phyloP scores from a whole-genome alignment of 2,113 vertebrate genomes.

The Spea bombifrons region DNA sequence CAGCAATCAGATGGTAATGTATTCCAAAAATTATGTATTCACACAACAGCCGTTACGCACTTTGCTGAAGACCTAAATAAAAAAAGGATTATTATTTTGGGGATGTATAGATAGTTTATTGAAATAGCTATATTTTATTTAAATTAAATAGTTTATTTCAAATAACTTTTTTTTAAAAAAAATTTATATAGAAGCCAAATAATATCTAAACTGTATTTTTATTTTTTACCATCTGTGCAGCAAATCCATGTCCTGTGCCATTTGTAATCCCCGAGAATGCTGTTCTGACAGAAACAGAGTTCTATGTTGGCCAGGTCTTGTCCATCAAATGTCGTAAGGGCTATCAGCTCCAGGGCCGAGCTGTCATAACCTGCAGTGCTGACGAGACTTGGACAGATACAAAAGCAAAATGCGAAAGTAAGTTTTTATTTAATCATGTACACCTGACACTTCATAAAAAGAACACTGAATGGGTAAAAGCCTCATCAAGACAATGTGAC shows the following conservation, averaged over 20 bases:
- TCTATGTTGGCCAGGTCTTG: constrained; percentile 80
- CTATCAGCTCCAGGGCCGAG: constrained; percentile 72
- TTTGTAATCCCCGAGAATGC: constrained; percentile 77
- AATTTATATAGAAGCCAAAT: background rate
- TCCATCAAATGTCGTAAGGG: constrained; percentile 84
- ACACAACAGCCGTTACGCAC: background rate
- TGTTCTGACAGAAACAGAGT: constrained; percentile 69
- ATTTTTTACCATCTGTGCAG: constrained; percentile 59
- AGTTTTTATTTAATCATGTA: constrained; percentile 55
- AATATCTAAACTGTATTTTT: background rate
- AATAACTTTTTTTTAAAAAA: too few species aligned
- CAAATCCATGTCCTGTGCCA: constrained; percentile 83
- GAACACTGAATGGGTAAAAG: background rate
- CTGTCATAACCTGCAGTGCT: constrained; percentile 76
- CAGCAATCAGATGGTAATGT: background rate
- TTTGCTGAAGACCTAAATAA: background rate
- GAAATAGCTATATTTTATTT: too few species aligned
- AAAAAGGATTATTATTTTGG: background rate
- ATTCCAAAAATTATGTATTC: background rate
- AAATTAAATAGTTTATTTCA: too few species aligned
- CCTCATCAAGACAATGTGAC: background rate
- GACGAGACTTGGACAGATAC: constrained; percentile 88
- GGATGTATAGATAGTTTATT: too few species aligned
- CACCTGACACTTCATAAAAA: background rate
- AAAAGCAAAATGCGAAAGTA: constrained; percentile 83